These are phyloP conservation scores for Numenius phaeopus DNA, from an alignment of 2,797 vertebrate species.

Conservation along the genomic window DNA sequence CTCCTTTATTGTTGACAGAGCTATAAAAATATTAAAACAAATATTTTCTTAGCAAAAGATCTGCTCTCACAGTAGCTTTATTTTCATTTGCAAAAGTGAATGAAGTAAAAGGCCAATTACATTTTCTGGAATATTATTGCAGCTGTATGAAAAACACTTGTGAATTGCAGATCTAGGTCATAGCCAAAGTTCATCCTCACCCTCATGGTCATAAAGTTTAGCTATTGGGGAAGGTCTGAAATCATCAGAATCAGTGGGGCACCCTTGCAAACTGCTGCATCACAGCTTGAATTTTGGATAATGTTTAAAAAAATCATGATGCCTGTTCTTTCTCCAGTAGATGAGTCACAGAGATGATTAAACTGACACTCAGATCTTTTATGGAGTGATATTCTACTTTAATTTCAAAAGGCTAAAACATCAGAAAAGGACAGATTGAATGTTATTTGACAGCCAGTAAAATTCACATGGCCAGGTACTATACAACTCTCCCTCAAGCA, in stretches of 20 bases:
- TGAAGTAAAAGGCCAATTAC: constrained; percentile 52
- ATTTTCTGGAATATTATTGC: constrained; percentile 61
- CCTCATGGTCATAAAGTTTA: constrained; percentile 37
- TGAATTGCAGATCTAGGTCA: constrained; percentile 60
- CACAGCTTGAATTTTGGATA: constrained; percentile 49
- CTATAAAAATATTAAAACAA: constrained; percentile 17
- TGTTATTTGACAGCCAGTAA: neutral
- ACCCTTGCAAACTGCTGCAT: constrained; percentile 11
- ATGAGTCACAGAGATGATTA: constrained; percentile 25
- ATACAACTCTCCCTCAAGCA: neutral
- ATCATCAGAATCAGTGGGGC: constrained; percentile 13
- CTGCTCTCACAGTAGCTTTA: constrained; percentile 63
- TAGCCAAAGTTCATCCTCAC: constrained; percentile 42
- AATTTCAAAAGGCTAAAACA: neutral
- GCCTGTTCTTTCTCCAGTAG: constrained; percentile 26
- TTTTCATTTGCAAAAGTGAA: constrained; percentile 71
- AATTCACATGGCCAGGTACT: neutral
- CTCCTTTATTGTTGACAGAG: constrained; percentile 60
- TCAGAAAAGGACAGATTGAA: neutral
- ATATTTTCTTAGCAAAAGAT: constrained; percentile 60
- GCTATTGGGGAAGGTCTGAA: constrained; percentile 37
- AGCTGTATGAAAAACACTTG: constrained; percentile 60
- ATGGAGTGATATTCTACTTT: neutral
- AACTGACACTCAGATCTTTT: constrained; percentile 6
- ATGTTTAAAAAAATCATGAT: constrained; percentile 7